Conservation (phyloP, 1,140 invertebrate species). For the Pentalonia nigronervosa region DNA sequence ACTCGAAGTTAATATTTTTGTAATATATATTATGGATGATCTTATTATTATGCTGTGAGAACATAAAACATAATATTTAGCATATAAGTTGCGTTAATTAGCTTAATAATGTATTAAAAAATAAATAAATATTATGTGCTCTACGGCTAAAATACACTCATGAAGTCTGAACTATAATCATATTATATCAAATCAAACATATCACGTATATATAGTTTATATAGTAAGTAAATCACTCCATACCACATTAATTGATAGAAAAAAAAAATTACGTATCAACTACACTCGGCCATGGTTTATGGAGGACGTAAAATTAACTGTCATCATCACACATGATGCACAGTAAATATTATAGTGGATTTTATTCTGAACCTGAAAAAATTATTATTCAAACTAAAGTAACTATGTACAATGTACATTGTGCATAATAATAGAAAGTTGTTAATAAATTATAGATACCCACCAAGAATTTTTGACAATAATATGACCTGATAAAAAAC, state of each 20-base stretch:
- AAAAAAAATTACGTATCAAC: neutral
- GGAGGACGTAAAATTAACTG: neutral
- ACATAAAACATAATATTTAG: no score
- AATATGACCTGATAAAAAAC: neutral
- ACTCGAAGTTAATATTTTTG: no score
- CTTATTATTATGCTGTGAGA: no score
- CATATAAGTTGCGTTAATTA: no score
- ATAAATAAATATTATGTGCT: neutral
- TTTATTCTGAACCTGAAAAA: no score
- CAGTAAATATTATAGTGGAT: neutral
- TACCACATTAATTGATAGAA: neutral
- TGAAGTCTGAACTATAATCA: neutral
- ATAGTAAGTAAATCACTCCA: neutral
- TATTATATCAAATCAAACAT: no score
- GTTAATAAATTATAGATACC: neutral
- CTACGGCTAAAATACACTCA: neutral
- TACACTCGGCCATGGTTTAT: neutral
- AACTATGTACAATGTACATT: neutral
- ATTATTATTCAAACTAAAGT: neutral
- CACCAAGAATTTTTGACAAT: no score
- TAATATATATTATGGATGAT: no score
- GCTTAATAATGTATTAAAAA: neutral
- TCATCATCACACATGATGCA: neutral
- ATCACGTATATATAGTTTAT: no score
- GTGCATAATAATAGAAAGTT: neutral